Evolutionary conservation across 2,113 vertebrate genomes (phyloP).

Genomic region (Saccopteryx bilineata): DNA sequence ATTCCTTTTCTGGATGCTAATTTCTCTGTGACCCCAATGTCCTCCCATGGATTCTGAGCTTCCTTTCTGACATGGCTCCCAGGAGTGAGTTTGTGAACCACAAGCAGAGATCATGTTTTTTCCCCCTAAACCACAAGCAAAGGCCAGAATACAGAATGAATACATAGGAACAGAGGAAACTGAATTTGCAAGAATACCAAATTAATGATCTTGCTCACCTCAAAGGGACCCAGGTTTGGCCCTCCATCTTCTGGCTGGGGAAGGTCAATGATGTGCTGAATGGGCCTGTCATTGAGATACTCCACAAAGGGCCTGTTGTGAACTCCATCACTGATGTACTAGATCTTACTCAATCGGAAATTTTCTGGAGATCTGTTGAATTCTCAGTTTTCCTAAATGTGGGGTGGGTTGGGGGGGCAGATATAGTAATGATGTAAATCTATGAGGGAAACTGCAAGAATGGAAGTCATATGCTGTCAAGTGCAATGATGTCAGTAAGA

Average conservation of each 20-base stretch:
- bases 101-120: not conserved
- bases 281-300: not conserved
- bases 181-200: not conserved
- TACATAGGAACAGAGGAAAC: not conserved
- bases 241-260: not conserved
- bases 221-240: not conserved
- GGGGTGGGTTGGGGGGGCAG: not conserved
- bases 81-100: not conserved
- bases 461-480: not conserved
- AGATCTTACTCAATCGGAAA: not conserved
- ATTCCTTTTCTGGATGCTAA: not conserved
- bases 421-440: not conserved
- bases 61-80: not conserved
- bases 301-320: not conserved
- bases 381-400: not conserved
- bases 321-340: not conserved
- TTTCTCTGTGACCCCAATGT: not conserved
- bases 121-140: not conserved
- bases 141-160: not conserved
- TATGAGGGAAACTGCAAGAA: not conserved
- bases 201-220: not conserved
- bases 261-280: not conserved
- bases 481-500: not conserved
- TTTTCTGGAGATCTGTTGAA: not conserved
- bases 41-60: not conserved